Evolutionary conservation across 2,113 vertebrate species (phyloP).

Genomic region (Nanger granti): DNA sequence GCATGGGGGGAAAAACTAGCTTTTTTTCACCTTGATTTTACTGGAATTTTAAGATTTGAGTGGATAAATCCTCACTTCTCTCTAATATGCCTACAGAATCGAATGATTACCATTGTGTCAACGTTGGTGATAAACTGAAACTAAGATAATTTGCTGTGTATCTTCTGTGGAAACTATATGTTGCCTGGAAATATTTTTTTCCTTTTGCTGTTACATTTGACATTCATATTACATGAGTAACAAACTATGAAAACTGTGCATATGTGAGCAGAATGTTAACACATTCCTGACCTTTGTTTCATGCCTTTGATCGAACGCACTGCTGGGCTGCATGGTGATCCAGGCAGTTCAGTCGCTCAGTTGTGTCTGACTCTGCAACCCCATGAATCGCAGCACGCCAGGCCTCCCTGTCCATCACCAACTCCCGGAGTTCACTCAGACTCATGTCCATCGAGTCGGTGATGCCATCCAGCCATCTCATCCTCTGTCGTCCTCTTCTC

Average conservation of each 20-base stretch:
- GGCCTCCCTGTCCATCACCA: no score
- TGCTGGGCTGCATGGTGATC: neutral
- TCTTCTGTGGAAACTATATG: neutral
- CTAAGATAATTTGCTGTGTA: neutral
- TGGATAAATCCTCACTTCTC: neutral
- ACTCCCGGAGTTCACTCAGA: no score
- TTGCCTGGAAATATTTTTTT: neutral
- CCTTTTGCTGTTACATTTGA: neutral
- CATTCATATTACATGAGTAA: neutral
- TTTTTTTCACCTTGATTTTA: neutral
- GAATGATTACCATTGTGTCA: neutral
- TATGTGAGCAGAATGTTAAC: neutral
- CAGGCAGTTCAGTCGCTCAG: no score
- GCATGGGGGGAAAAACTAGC: neutral
- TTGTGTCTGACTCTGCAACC: no score
- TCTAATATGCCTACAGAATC: neutral
- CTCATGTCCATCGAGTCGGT: rapidly evolving
- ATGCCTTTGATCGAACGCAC: neutral
- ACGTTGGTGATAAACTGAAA: neutral
- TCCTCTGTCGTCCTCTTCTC: no score
- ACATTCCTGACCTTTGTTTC: neutral
- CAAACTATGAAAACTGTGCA: neutral
- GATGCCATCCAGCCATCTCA: no score
- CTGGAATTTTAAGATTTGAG: neutral
- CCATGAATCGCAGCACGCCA: no score